phyloP scores from a whole-genome alignment of 2,797 vertebrate species.

The Halcyon smyrnensis region DNA sequence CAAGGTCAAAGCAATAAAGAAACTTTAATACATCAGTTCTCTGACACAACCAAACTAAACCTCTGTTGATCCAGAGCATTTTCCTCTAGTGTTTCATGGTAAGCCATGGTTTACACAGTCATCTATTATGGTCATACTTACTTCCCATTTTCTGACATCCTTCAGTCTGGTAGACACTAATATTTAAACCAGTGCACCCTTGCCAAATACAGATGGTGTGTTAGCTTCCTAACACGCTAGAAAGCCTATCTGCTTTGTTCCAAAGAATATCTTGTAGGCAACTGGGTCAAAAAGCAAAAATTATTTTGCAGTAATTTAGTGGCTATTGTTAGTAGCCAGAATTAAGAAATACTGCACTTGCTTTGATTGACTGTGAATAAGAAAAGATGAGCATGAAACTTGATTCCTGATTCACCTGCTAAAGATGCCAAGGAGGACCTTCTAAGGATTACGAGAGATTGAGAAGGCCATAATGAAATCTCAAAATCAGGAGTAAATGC shows the following conservation, averaged over 20 bases:
- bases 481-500: conserved; percentile 28
- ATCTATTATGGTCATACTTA: not conserved
- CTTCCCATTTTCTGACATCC: conserved; percentile 25
- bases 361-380: not conserved
- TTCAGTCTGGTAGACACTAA: conserved; percentile 25
- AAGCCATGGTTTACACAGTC: conserved; percentile 22
- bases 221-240: conserved; percentile 28
- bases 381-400: not conserved
- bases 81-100: not conserved
- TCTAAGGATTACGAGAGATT: conserved; percentile 17
- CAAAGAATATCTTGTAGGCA: not conserved
- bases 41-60: conserved; percentile 29
- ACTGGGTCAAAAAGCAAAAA: conserved; percentile 1
- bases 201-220: conserved; percentile 39
- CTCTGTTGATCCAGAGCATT: conserved; percentile 14
- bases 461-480: not conserved
- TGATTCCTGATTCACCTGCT: not conserved
- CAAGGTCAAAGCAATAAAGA: conserved; percentile 14
- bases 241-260: not conserved
- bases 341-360: not conserved
- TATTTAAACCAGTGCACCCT: conserved; percentile 6
- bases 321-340: not conserved
- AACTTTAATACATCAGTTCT: conserved; percentile 2
- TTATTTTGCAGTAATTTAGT: not conserved
- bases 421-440: conserved; percentile 2